These are phyloP conservation scores for Drosophila helvetica DNA, from an alignment of 2,888 invertebrate species.

Conservation along the genomic window DNA sequence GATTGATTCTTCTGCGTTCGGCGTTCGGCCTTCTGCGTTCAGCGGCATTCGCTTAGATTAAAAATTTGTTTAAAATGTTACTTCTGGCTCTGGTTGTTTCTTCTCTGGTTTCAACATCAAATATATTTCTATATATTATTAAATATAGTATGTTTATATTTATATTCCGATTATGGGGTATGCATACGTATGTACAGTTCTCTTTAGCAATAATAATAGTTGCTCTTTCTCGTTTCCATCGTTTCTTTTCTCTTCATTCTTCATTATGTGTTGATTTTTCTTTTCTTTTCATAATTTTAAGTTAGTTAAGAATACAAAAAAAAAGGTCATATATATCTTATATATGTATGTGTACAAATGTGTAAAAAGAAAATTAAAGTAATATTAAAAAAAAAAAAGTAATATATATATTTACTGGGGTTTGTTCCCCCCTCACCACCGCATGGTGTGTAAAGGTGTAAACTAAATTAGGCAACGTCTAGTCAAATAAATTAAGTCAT, in stretches of 20 bases:
- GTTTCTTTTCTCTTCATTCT: conserved; percentile 3
- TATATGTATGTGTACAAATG: conserved; percentile 5
- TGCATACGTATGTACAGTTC: conserved; percentile 64
- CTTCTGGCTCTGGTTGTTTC: conserved; percentile 15
- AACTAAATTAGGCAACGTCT: conserved; percentile 49
- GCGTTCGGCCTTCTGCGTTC: no score
- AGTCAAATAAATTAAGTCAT: conserved; percentile 70
- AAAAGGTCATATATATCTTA: conserved; percentile 14
- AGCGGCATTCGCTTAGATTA: not conserved
- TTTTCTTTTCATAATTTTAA: conserved; percentile 42
- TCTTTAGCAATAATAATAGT: conserved; percentile 64
- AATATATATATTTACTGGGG: conserved; percentile 21
- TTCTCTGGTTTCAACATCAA: conserved; percentile 57
- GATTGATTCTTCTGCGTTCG: not conserved
- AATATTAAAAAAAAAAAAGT: conserved; percentile 20
- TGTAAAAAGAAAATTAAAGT: conserved; percentile 43
- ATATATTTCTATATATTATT: conserved; percentile 62
- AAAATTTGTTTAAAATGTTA: not conserved
- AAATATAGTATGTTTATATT: conserved; percentile 46
- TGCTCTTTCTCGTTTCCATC: conserved; percentile 16
- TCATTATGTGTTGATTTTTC: not conserved
- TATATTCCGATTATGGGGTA: conserved; percentile 51
- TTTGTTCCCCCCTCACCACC: not conserved
- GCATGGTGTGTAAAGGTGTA: conserved; percentile 17
- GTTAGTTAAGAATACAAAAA: conserved; percentile 60